Evolutionary conservation across 2,888 invertebrate species (phyloP).

Genomic region (Limenitis camilla): DNA sequence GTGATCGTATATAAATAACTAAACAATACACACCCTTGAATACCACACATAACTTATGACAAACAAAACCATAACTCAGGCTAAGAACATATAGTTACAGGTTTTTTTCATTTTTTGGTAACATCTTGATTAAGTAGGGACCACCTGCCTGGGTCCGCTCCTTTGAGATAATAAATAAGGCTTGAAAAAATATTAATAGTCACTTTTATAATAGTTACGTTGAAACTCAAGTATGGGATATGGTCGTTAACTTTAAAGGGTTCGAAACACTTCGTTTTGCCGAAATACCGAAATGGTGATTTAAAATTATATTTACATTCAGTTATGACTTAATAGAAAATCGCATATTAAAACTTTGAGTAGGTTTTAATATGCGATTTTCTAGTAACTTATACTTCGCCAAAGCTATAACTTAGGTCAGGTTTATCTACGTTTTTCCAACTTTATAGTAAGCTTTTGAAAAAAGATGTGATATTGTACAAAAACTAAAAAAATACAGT

Average conservation of each 20-base stretch:
- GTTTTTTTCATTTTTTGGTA: slow-evolving; percentile 62
- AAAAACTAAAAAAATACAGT: too few species aligned
- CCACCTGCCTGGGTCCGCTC: slow-evolving; percentile 64
- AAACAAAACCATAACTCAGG: slow-evolving; percentile 63
- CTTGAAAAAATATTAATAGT: slow-evolving; percentile 61
- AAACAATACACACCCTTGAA: slow-evolving; percentile 52
- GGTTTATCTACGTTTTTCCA: too few species aligned
- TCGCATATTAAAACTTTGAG: too few species aligned
- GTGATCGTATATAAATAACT: slow-evolving; percentile 64
- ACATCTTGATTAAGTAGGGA: slow-evolving; percentile 74
- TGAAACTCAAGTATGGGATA: slow-evolving; percentile 56
- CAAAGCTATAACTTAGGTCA: too few species aligned
- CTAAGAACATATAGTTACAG: slow-evolving; percentile 60
- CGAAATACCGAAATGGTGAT: slow-evolving; percentile 22
- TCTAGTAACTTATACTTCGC: too few species aligned
- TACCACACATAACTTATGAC: slow-evolving; percentile 51
- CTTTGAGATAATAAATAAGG: slow-evolving; percentile 64
- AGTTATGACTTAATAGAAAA: too few species aligned
- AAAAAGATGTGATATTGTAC: too few species aligned
- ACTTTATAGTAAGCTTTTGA: too few species aligned
- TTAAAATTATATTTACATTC: too few species aligned
- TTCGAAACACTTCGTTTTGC: slow-evolving; percentile 40
- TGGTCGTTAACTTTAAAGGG: slow-evolving; percentile 47
- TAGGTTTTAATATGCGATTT: too few species aligned
- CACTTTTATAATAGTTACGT: slow-evolving; percentile 56